Evolutionary conservation across 2,888 invertebrate species (phyloP).

Genomic region (Amorpha juglandis): DNA sequence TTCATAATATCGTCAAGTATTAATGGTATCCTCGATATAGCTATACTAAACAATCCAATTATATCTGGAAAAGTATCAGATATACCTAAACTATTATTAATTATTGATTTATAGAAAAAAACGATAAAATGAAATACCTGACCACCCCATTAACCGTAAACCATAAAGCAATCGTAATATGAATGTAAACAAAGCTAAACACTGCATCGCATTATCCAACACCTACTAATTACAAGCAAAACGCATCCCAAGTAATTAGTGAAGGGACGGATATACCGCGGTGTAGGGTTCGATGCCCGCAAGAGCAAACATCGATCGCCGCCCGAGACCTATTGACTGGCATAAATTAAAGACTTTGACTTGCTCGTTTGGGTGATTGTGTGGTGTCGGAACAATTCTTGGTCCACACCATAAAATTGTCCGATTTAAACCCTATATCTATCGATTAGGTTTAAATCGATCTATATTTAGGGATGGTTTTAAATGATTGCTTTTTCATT

Average conservation of each 20-base stretch:
- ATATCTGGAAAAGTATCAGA: too few species aligned
- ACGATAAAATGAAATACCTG: neutral
- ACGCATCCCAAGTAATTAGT: conserved; percentile 80
- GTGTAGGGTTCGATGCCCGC: conserved; percentile 68
- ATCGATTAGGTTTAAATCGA: too few species aligned
- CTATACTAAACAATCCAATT: too few species aligned
- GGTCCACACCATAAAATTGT: neutral
- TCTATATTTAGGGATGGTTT: too few species aligned
- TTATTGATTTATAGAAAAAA: too few species aligned
- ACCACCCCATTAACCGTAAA: neutral
- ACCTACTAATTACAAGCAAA: conserved; percentile 82
- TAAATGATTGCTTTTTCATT: too few species aligned
- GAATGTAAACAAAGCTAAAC: conserved; percentile 66
- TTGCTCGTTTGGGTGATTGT: neutral
- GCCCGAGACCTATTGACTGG: neutral
- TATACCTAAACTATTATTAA: too few species aligned
- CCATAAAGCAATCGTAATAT: conserved; percentile 72
- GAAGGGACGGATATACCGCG: conserved; percentile 69
- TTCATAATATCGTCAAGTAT: too few species aligned
- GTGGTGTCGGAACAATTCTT: neutral
- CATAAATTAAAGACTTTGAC: conserved; percentile 14
- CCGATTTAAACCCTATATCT: too few species aligned
- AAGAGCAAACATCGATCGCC: conserved; percentile 26
- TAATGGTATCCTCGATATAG: too few species aligned
- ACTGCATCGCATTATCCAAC: conserved; percentile 77